Evolutionary conservation across 1,140 invertebrate genomes (phyloP), one percentile per base, ranked within the genome.

Genomic region (Mycetomoellerius zeteki): DNA sequence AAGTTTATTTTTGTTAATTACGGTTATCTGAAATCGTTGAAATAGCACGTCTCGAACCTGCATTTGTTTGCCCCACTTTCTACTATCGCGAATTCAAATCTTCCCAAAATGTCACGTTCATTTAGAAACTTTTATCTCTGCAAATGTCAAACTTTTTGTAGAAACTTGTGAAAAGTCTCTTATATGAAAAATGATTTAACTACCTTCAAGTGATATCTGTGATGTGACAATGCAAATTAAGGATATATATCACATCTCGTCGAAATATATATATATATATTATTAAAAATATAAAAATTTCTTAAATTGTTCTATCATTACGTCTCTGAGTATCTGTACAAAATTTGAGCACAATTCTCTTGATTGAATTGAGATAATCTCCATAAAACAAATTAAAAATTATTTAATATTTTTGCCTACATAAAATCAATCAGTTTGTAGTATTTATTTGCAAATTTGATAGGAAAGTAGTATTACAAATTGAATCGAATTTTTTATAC

Each of bases 1-100:
- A 33, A 75, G 75, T 47, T 73, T 60, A n/a, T 50, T 62, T 27
- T 10, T 56, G 8, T 14, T 75, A 84, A 84, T 81, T 81, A 81
- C 78, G 12, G 24, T 10, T 12, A 5, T 16, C 16, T 8, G 3
- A 50, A 50, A 67, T 52, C 43, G 10, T 19, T 14, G 30, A n/a
- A 24, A 58, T 71, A 43, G 33, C 50, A 21, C 47, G 10, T 52
- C 62, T 71, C n/a, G 21, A 81, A 58, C 3, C 24, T n/a, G 24
- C 33, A 7, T n/a, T 54, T 7, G 30, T 19, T 62, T 14, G 21
- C 10, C 2, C 33, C 37, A 30, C 37, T 62, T 67, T 67, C 43
- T 12, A 43, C 14, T 56, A 73, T 56, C 27, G 21, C 1, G 16
- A 6, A n/a, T 56, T 21, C 12, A 56, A 14, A 56, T 75, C 12